These are phyloP conservation scores for Drosophila cardini DNA, from an alignment of 1,140 invertebrate genomes.

Conservation along the genomic window DNA sequence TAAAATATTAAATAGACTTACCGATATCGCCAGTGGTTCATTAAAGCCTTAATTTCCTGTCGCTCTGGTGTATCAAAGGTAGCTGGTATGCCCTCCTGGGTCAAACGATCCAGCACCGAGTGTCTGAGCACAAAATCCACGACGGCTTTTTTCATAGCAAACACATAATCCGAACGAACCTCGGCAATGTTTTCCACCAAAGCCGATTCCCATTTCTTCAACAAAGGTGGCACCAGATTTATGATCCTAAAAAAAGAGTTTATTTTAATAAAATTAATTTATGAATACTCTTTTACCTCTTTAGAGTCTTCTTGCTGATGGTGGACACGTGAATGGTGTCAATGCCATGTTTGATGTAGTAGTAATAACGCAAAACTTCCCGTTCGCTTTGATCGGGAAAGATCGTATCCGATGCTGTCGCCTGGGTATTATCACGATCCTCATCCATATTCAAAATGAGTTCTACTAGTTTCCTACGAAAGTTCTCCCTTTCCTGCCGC, in stretches of 20 bases:
- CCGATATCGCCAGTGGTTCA: constrained; percentile 83
- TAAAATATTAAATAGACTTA: constrained; percentile 34
- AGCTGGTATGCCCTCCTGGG: constrained; percentile 76
- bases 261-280: not conserved
- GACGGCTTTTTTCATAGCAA: constrained; percentile 94
- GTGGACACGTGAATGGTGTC: constrained; percentile 94
- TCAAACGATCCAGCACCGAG: constrained; percentile 84
- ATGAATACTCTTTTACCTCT: constrained; percentile 85
- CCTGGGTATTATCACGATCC: constrained; percentile 81
- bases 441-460: constrained; percentile 87
- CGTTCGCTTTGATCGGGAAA: constrained; percentile 88
- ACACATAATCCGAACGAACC: constrained; percentile 91
- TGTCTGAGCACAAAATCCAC: constrained; percentile 95
- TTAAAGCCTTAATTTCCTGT: constrained; percentile 86
- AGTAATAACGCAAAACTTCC: constrained; percentile 93
- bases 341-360: constrained; percentile 94
- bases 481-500: constrained; percentile 92
- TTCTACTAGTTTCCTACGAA: constrained; percentile 91
- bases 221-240: constrained; percentile 85
- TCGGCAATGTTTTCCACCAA: constrained; percentile 87
- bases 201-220: constrained; percentile 87
- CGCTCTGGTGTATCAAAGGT: constrained; percentile 85
- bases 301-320: constrained; percentile 88
- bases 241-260: constrained; percentile 75
- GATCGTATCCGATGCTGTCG: constrained; percentile 37